These are phyloP conservation scores for Drosophila novamexicana DNA, from an alignment of 1,140 invertebrate genomes.

Conservation along the genomic window DNA sequence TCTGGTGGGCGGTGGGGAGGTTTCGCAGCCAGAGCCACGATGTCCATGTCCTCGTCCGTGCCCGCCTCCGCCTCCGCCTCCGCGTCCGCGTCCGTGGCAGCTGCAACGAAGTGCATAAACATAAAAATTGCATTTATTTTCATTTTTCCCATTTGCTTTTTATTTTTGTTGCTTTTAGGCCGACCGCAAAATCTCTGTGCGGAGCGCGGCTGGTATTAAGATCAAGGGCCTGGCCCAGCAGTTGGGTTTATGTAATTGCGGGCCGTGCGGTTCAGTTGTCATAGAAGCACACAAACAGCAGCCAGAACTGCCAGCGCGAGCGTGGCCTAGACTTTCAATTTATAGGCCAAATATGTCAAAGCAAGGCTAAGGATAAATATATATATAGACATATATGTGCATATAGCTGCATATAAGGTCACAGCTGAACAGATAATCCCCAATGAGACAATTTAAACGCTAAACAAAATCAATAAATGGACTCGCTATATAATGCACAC, in stretches of 20 bases:
- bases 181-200: constrained; percentile 18
- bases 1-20: background rate
- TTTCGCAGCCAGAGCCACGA: background rate
- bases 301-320: background rate
- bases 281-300: constrained; percentile 17
- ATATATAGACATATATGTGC: background rate
- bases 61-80: background rate
- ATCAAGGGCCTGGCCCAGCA: constrained; percentile 36
- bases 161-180: constrained; percentile 13
- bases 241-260: constrained; percentile 40
- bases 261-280: constrained; percentile 36
- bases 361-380: constrained; percentile 13
- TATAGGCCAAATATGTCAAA: constrained; percentile 16
- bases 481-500: constrained; percentile 15
- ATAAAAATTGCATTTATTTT: constrained; percentile 51
- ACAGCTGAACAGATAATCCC: constrained; percentile 39
- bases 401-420: constrained; percentile 4
- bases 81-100: constrained; percentile 25
- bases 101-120: constrained; percentile 50
- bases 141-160: constrained; percentile 1
- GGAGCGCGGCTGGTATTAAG: constrained; percentile 31
- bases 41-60: background rate
- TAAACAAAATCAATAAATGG: constrained; percentile 43
- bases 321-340: constrained; percentile 11
- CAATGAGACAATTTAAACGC: constrained; percentile 50